Conservation (phyloP, 1,140 invertebrate species). For the Zophobas morio region DNA sequence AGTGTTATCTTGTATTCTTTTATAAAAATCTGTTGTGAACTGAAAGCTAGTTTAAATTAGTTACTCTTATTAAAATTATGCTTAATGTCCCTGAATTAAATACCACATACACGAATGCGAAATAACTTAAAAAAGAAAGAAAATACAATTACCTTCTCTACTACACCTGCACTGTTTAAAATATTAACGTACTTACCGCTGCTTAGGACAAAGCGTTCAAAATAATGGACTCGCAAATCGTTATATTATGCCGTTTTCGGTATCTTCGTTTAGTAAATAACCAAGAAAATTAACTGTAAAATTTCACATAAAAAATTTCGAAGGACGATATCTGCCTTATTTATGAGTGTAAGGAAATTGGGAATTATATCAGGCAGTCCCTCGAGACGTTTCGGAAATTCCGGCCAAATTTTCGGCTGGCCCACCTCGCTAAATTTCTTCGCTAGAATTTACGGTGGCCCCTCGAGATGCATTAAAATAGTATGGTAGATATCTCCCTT, state of each 20-base stretch:
- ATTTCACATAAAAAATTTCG: conserved; percentile 27
- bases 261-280: neutral
- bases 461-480: conserved; percentile 39
- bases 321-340: conserved; percentile 28
- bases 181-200: too few relatives aligned
- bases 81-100: too few relatives aligned
- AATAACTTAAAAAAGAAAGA: too few relatives aligned
- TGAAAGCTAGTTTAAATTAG: too few relatives aligned
- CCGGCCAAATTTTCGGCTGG: conserved; percentile 16
- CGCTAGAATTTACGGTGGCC: conserved; percentile 17
- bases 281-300: conserved; percentile 32
- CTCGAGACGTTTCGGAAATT: conserved; percentile 23
- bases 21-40: too few relatives aligned
- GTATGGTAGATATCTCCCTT: neutral
- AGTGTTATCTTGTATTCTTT: too few relatives aligned
- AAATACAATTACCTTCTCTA: too few relatives aligned
- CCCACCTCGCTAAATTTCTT: conserved; percentile 14
- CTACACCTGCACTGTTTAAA: too few relatives aligned
- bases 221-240: neutral
- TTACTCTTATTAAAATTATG: too few relatives aligned
- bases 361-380: conserved; percentile 26
- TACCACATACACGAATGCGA: too few relatives aligned
- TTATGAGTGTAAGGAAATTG: conserved; percentile 22
- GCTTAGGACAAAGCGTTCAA: too few relatives aligned
- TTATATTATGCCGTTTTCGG: too few relatives aligned